phyloP scores from a whole-genome alignment of 2,888 invertebrate genomes.

The Phytoseiulus persimilis region DNA sequence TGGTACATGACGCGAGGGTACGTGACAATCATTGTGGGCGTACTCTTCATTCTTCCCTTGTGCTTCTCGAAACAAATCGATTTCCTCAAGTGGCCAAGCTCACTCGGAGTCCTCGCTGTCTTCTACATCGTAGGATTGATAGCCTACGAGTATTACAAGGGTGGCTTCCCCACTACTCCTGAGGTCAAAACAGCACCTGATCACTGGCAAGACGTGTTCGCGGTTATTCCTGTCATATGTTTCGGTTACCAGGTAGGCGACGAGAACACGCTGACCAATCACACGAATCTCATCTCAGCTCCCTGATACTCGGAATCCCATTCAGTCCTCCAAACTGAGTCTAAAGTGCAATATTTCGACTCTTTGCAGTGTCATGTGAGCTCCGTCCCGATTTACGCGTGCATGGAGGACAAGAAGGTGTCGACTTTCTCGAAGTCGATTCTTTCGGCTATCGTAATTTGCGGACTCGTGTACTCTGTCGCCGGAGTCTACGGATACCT shows the following conservation, averaged over 20 bases:
- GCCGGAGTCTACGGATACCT: slow-evolving; percentile 56
- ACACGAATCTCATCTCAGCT: no score
- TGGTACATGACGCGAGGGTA: slow-evolving; percentile 57
- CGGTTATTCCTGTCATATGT: slow-evolving; percentile 58
- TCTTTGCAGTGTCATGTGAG: slow-evolving; percentile 57
- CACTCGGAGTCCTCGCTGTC: slow-evolving; percentile 57
- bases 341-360: neutral
- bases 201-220: slow-evolving; percentile 55
- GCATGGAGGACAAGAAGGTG: slow-evolving; percentile 55
- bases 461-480: slow-evolving; percentile 50
- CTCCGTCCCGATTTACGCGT: slow-evolving; percentile 58
- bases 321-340: neutral
- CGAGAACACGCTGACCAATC: no score
- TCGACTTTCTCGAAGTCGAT: slow-evolving; percentile 51
- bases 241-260: slow-evolving; percentile 58
- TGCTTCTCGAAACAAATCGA: slow-evolving; percentile 58
- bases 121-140: slow-evolving; percentile 56
- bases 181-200: slow-evolving; percentile 54
- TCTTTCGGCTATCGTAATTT: slow-evolving; percentile 43
- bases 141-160: slow-evolving; percentile 51
- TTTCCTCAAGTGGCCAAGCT: slow-evolving; percentile 57
- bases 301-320: no score
- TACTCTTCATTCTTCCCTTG: slow-evolving; percentile 56
- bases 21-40: slow-evolving; percentile 53
- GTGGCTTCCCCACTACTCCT: slow-evolving; percentile 47